Conservation (phyloP, 2,888 invertebrate genomes). For the Drosophila lacicola region DNA sequence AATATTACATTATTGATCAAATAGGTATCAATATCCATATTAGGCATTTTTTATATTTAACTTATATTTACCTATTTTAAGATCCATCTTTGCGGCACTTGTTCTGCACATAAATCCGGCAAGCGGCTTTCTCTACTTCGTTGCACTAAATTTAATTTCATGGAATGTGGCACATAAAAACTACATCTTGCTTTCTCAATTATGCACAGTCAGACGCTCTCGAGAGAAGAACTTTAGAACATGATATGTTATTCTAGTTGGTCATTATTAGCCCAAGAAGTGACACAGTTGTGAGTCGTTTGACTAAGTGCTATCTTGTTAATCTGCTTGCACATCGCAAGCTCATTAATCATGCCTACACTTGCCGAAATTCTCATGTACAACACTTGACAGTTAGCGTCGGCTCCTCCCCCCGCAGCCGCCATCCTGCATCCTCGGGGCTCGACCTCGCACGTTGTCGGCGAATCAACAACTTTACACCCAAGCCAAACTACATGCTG, state of each 20-base stretch:
- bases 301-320: conserved; percentile 54
- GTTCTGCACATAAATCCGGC: background rate
- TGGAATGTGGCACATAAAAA: conserved; percentile 21
- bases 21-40: too few species aligned
- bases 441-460: conserved; percentile 45
- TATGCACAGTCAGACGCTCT: conserved; percentile 12
- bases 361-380: conserved; percentile 29
- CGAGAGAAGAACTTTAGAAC: conserved; percentile 11
- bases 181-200: conserved; percentile 9
- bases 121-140: background rate
- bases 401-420: background rate
- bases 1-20: too few species aligned
- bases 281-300: conserved; percentile 45
- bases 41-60: too few species aligned
- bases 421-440: conserved; percentile 1
- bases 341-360: conserved; percentile 54
- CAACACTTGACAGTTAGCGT: conserved; percentile 34
- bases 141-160: conserved; percentile 7
- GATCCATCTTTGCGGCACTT: too few species aligned
- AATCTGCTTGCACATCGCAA: conserved; percentile 43
- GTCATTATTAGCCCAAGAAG: conserved; percentile 46
- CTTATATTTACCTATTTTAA: too few species aligned
- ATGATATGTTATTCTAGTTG: conserved; percentile 29
- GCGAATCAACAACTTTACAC: conserved; percentile 55
- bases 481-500: conserved; percentile 38